Evolutionary conservation across 1,140 invertebrate genomes (phyloP).

Genomic region (Ditylenchus dipsaci): DNA sequence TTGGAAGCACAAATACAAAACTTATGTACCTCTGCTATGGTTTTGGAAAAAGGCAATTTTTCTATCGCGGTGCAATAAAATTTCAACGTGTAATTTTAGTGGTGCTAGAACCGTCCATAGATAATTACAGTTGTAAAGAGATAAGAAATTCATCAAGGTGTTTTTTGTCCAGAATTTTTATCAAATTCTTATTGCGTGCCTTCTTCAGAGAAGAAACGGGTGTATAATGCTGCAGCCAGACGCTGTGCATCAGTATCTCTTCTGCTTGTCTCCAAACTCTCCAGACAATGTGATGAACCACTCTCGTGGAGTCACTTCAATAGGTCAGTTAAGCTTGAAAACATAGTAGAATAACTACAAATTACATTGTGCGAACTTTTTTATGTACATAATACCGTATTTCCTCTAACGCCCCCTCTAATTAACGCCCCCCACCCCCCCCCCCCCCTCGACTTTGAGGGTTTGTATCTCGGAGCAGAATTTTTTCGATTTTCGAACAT

Average conservation of each 20-base stretch:
- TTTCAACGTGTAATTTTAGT: slow-evolving; percentile 46
- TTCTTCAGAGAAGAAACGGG: slow-evolving; percentile 60
- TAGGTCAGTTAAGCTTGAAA: not conserved
- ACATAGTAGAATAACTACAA: no score
- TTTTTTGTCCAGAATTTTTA: no score
- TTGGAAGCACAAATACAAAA: slow-evolving; percentile 94
- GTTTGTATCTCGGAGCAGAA: no score
- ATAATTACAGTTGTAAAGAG: not conserved
- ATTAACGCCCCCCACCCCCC: no score
- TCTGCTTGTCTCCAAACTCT: slow-evolving; percentile 76
- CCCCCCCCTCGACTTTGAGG: no score
- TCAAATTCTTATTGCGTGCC: slow-evolving; percentile 19
- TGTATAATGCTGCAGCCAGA: slow-evolving; percentile 71
- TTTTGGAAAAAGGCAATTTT: slow-evolving; percentile 81
- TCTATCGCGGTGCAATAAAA: slow-evolving; percentile 83
- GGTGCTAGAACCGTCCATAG: not conserved
- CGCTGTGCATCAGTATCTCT: slow-evolving; percentile 80
- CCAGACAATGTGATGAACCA: slow-evolving; percentile 24
- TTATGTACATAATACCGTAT: no score
- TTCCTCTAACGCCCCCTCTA: no score
- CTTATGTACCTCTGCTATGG: slow-evolving; percentile 79
- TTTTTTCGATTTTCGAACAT: no score
- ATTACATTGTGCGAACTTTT: no score
- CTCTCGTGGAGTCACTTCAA: slow-evolving; percentile 26
- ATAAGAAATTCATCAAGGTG: not conserved